Conservation (phyloP, 2,888 invertebrate species). For the Synergus gifuensis region DNA sequence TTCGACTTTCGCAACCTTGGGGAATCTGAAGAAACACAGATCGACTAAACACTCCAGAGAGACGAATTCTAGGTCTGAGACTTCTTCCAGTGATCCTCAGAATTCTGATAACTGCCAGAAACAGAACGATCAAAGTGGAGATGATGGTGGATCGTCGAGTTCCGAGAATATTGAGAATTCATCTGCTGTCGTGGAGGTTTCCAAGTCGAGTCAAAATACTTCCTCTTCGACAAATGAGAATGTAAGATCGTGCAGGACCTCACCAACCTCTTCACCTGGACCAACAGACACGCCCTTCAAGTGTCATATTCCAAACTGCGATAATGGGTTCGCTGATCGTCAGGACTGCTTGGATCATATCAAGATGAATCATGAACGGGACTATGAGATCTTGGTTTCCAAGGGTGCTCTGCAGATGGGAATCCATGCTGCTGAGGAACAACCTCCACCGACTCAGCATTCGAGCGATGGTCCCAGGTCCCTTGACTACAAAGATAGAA, state of each 20-base stretch:
- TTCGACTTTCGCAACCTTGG: conserved; percentile 89
- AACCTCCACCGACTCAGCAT: conserved; percentile 71
- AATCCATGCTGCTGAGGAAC: conserved; percentile 77
- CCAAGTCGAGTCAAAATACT: conserved; percentile 2
- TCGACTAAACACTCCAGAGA: conserved; percentile 84
- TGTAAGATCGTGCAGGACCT: conserved; percentile 64
- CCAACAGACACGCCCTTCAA: conserved; percentile 87
- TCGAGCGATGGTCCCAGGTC: conserved; percentile 87
- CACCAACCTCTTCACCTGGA: conserved; percentile 73
- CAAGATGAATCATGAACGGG: conserved; percentile 85
- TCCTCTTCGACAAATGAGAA: conserved; percentile 61
- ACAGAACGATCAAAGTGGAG: conserved; percentile 73
- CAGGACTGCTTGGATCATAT: conserved; percentile 91
- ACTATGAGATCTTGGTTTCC: conserved; percentile 89
- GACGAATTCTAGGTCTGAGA: conserved; percentile 72
- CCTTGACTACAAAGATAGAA: conserved; percentile 92
- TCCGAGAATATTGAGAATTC: conserved; percentile 77
- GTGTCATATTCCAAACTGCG: conserved; percentile 90
- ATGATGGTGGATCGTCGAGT: conserved; percentile 74
- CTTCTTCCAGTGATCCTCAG: conserved; percentile 71
- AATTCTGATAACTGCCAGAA: conserved; percentile 60
- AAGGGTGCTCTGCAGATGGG: conserved; percentile 87
- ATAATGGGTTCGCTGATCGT: conserved; percentile 89
- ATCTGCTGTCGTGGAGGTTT: conserved; percentile 49
- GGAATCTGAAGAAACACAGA: conserved; percentile 89